Evolutionary conservation across 2,888 invertebrate species (phyloP), one percentile per base, ranked within the genome.

Genomic region (Neoaliturus tenellus): DNA sequence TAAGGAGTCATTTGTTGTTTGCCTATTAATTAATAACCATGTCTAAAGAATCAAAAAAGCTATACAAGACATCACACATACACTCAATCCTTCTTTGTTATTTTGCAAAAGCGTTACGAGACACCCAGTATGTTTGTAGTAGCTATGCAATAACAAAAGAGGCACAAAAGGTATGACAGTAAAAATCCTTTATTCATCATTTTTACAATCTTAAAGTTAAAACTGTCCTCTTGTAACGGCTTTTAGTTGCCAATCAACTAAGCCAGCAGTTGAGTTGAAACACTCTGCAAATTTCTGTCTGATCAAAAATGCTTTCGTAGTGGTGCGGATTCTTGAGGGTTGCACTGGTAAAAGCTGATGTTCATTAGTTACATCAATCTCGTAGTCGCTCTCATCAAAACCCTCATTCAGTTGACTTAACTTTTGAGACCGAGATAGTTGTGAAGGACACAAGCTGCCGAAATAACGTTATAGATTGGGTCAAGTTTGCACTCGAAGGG

Each of bases 361-460:
- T 48, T 35, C 23, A 51, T 5, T 14, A 23, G 62, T 4, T 6
- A 4, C 25, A 4, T 62, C 25, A 3, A 23, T 62, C 14, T n/a
- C 20, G 25, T n/a, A 4, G 25, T 62, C 67, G 17, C 75, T 8
- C 35, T 31, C 28, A 28, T 51, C 48, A 17, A 23, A 41, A n/a
- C 35, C 33, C 3, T 28, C 51, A 20, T 31, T n/a, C 2, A 67
- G 33, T 23, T 39, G 25, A 5, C 4, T 28, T 4, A 67, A 17
- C 25, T 25, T 67, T 67, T 25, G 23, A 58, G 28, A 35, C 35
- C 55, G 14, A 58, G 25, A 67, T 71, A 48, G 23, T 69, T 81
- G 10, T 80, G 69, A 17, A 69, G 71, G 17, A 84, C 62, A 17
- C 44, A 39, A 35, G 84, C 23, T 6, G 81, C 81, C 39, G n/a